Base-by-base conservation (phyloP, 1,140 invertebrate genomes). In the Drosophila subpulchrella region DNA sequence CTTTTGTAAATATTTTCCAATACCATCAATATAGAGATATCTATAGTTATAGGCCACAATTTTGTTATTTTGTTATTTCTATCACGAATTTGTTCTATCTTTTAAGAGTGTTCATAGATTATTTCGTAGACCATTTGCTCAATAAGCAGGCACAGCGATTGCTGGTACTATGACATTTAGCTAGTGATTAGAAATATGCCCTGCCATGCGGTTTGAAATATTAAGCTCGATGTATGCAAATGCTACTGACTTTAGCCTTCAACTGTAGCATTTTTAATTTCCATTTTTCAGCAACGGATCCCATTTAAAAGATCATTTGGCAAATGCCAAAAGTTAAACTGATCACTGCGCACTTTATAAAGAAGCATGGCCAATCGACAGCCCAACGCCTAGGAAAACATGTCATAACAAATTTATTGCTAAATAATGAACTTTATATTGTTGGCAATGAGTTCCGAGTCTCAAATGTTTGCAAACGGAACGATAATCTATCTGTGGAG, bases 391-490 rank as follows among this genome's bases (percentile, higher is more conserved):
- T 75, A 58, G 54, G 47, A 68, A 67, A 63, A 79, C 42, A 75
- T 71, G 82, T 78, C 61, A 81, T 51, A 82, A 85, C 78, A 82
- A 82, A 86, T 86, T 88, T 77, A 86, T 88, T 62, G 82, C 80
- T 72, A 79, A 66, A 86, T 86, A 86, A 86, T 86, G 83, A 86
- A 88, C 83, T 83, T 79, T 62, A 68, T 86, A 88, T 86, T 86
- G 82, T 88, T 80, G 47, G 44, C 53, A 78, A 54, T 86, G 78
- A 71, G 75, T 78, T 82, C 78, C 61, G 66, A 75, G 70, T 75
- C 54, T 59, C 60, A 73, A 78, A 78, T 75, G 63, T 47, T 44
- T 36, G 44, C 32, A 60, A 82, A 83, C 66, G 15, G 63, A 55
- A 44, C 20, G 12, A 30, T 34, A 32, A 17, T 61, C 66, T 59